Base-by-base conservation (phyloP, 2,113 vertebrate species). In the Aramus guarauna region DNA sequence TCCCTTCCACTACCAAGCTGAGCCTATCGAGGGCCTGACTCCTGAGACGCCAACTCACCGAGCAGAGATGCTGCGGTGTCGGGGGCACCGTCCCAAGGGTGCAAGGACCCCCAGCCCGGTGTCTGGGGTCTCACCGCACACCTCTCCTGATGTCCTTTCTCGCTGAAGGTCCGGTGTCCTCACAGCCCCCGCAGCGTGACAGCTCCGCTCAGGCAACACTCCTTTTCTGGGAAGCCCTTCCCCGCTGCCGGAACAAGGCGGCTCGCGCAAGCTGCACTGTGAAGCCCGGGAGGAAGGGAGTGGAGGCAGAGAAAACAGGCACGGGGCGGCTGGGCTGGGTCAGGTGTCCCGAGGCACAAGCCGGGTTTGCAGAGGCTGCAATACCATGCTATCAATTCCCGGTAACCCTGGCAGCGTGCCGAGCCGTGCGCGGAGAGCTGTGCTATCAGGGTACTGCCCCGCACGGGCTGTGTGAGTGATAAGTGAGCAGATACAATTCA, bases 161-260 rank as follows among this genome's bases (percentile, higher is more conserved):
- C 2, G 1, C 41, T 27, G 62, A 67, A 21, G 22, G 15, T 32
- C 11, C 2, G 1, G 13, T 5, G 5, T 13, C 62, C 37, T 71
- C 34, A 39, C 52, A 22, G 15, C 1, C 9, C 15, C 30, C 16
- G 0, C 0, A 5, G 39, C 14, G 47, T 21, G n/a, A 23, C 52
- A 48, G 27, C 47, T 72, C 79, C 88, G 41, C 26, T 39, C 3
- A 5, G 41, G 58, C 14, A 27, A 5, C 12, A 2, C 45, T 23
- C 0, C 9, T 53, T 45, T 41, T 29, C 47, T 10, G 15, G 41
- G 47, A 32, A 56, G 50, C 36, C 63, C 36, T 59, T 66, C 58
- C 43, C 37, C 0, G 0, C 34, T 53, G 58, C 62, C 2, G 0
- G 18, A 48, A 21, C 26, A 19, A 13, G 34, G 47, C 8, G 22